Percentiles rank a stretch among this genome's conserved stretches.
These are phyloP conservation scores for Equus quagga DNA, from an alignment of 2,113 vertebrate genomes.

Conservation along the genomic window DNA sequence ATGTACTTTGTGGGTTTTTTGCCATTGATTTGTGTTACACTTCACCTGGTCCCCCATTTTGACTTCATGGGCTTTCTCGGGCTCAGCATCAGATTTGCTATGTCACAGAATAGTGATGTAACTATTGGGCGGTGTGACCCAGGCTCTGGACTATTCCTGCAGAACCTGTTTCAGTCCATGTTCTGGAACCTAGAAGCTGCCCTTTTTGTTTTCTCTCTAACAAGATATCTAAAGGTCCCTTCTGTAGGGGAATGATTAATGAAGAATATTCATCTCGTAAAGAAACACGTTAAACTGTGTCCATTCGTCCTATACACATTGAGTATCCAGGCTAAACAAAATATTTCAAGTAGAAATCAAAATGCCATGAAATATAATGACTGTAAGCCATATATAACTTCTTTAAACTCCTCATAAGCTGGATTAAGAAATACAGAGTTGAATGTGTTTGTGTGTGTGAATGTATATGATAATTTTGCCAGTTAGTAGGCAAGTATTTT, in stretches of 20 bases:
- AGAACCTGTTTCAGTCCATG: not conserved
- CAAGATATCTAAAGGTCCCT: not conserved
- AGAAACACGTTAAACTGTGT: not conserved
- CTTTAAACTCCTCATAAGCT: not conserved
- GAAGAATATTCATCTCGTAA: not conserved
- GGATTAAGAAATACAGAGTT: not conserved
- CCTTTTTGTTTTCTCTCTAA: not conserved
- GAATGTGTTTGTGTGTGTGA: not conserved
- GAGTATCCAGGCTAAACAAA: not conserved
- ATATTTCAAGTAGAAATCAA: constrained; percentile 27
- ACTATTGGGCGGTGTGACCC: no score
- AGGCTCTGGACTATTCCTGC: not conserved
- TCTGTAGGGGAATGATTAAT: not conserved
- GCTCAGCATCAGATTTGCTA: not conserved
- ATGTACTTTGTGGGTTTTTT: not conserved
- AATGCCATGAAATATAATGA: not conserved
- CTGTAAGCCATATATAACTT: not conserved
- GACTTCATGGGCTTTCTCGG: not conserved
- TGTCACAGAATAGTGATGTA: not conserved
- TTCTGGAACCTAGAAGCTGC: not conserved
- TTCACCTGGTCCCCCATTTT: not conserved
- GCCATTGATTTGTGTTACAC: not conserved
- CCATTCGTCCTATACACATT: not conserved
- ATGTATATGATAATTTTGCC: not conserved
- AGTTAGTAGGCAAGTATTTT: not conserved